Evolutionary conservation across 1,140 invertebrate species (phyloP).

Genomic region (Zaprionus ghesquierei): DNA sequence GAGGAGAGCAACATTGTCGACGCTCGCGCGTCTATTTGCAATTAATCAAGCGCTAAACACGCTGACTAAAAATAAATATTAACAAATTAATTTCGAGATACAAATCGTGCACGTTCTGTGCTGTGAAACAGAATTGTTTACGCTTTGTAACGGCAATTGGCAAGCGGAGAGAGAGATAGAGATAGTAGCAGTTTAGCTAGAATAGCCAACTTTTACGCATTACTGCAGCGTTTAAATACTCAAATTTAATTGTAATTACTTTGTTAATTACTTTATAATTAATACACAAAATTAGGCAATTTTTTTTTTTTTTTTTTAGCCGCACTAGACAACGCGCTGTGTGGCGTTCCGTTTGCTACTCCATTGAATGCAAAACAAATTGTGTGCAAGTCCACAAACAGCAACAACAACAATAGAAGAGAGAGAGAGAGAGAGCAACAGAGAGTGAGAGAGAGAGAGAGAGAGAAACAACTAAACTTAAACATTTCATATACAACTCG

Average conservation of each 20-base stretch:
- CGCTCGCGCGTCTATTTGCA: constrained; percentile 35
- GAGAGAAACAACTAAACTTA: constrained; percentile 36
- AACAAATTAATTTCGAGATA: constrained; percentile 67
- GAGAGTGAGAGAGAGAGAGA: not conserved
- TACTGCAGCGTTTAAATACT: too few species aligned
- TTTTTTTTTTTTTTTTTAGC: not conserved
- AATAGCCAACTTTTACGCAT: too few species aligned
- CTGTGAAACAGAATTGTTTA: constrained; percentile 9
- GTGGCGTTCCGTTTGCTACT: not conserved
- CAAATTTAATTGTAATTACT: not conserved
- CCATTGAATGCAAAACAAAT: constrained; percentile 19
- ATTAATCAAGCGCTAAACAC: constrained; percentile 61
- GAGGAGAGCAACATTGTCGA: constrained; percentile 5
- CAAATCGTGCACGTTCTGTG: not conserved
- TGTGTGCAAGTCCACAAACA: not conserved
- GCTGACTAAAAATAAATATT: constrained; percentile 77
- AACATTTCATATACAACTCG: constrained; percentile 43
- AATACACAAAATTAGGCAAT: not conserved
- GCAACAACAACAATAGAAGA: not conserved
- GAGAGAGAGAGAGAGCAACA: not conserved
- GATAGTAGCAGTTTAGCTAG: not conserved
- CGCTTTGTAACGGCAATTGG: not conserved
- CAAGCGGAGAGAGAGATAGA: not conserved
- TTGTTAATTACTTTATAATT: not conserved
- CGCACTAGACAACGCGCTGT: not conserved